These are phyloP conservation scores for Diaphora mendica DNA, from an alignment of 2,888 invertebrate genomes.

Conservation along the genomic window DNA sequence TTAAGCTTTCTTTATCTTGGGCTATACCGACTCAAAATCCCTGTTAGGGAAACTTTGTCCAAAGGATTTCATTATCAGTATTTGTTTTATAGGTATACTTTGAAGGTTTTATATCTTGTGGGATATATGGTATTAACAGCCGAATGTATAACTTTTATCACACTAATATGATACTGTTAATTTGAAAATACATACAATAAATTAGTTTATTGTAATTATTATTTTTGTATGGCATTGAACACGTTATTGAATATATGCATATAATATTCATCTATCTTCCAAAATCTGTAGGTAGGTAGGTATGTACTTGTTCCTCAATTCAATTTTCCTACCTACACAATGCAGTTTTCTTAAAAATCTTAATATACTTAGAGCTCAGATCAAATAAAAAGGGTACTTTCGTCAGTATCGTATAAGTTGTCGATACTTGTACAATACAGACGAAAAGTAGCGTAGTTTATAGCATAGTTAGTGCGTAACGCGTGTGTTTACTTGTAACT, in stretches of 20 bases:
- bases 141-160: neutral
- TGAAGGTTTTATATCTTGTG: slow-evolving; percentile 8
- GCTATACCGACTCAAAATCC: slow-evolving; percentile 24
- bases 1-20: slow-evolving; percentile 46
- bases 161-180: neutral
- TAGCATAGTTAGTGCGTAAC: too few species aligned
- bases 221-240: neutral
- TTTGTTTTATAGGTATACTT: slow-evolving; percentile 19
- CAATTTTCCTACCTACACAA: too few species aligned
- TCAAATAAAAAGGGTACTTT: too few species aligned
- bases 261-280: too few species aligned
- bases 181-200: neutral
- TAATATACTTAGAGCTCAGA: too few species aligned
- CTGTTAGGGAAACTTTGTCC: slow-evolving; percentile 22
- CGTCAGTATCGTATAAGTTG: too few species aligned
- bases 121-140: neutral
- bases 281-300: too few species aligned
- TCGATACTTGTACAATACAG: too few species aligned
- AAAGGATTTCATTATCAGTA: slow-evolving; percentile 37
- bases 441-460: too few species aligned
- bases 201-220: neutral
- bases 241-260: neutral
- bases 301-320: too few species aligned
- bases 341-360: too few species aligned
- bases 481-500: too few species aligned